phyloP scores from a whole-genome alignment of 2,797 vertebrate species.

The Capromys pilorides region DNA sequence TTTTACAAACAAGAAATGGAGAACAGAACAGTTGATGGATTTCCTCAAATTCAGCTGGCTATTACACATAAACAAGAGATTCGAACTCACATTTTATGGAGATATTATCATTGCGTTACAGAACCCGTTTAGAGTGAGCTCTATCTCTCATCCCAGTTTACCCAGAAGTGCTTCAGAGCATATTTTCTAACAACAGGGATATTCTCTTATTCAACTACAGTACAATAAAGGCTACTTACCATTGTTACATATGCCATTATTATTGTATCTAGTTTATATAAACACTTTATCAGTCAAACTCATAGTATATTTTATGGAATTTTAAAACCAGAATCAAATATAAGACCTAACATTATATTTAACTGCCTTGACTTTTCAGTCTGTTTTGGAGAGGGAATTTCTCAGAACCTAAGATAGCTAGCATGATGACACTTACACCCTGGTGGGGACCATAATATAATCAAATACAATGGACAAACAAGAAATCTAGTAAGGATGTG shows the following conservation, averaged over 20 bases:
- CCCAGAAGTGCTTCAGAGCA: background rate
- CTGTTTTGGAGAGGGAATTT: background rate
- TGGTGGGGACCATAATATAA: background rate
- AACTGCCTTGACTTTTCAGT: background rate
- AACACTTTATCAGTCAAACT: background rate
- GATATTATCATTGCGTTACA: background rate
- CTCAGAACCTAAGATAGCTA: background rate
- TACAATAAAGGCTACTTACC: background rate
- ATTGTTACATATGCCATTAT: background rate
- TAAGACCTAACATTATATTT: background rate
- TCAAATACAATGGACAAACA: background rate
- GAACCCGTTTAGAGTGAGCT: background rate
- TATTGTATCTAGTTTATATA: background rate
- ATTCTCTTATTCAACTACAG: background rate
- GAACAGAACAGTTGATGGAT: background rate
- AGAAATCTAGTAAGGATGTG: background rate
- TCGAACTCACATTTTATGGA: background rate
- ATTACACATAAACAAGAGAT: background rate
- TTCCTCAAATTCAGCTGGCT: background rate
- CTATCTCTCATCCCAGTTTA: background rate
- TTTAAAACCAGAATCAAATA: background rate
- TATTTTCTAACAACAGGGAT: background rate
- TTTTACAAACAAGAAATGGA: conserved; percentile 20
- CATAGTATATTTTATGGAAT: background rate
- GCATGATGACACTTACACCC: background rate